Evolutionary conservation across 2,113 vertebrate species (phyloP).

Genomic region (Tragelaphus scriptus): DNA sequence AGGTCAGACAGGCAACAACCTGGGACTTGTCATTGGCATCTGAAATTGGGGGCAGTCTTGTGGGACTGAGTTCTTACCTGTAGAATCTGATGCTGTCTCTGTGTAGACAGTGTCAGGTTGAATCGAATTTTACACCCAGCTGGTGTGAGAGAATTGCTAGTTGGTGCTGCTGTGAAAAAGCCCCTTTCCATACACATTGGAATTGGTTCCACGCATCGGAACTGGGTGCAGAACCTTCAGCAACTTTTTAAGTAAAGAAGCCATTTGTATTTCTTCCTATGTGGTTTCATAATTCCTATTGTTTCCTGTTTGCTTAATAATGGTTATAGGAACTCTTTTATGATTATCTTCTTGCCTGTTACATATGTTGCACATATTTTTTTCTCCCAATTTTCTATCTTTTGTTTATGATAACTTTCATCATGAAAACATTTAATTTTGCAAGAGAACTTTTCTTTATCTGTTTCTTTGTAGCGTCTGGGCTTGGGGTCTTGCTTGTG

Average conservation of each 20-base stretch:
- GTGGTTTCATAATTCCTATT: background rate
- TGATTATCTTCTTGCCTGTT: background rate
- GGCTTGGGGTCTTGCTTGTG: background rate
- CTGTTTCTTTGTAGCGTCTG: background rate
- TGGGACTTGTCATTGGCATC: background rate
- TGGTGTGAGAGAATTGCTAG: background rate
- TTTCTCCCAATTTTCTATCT: background rate
- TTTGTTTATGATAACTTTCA: background rate
- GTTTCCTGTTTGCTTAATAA: background rate
- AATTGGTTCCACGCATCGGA: background rate
- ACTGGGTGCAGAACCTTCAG: background rate
- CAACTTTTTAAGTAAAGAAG: background rate
- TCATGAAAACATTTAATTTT: background rate
- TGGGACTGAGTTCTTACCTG: background rate
- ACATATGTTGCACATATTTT: background rate
- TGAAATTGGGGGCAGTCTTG: background rate
- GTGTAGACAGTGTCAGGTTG: background rate
- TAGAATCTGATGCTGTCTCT: background rate
- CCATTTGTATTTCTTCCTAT: background rate
- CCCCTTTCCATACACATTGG: background rate
- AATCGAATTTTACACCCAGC: background rate
- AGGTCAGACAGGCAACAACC: background rate
- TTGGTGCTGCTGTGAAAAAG: background rate
- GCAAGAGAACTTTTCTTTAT: background rate
- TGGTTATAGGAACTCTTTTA: background rate